Evolutionary conservation across 2,888 invertebrate genomes (phyloP).

Genomic region (Parapristionchus giblindavisi): DNA sequence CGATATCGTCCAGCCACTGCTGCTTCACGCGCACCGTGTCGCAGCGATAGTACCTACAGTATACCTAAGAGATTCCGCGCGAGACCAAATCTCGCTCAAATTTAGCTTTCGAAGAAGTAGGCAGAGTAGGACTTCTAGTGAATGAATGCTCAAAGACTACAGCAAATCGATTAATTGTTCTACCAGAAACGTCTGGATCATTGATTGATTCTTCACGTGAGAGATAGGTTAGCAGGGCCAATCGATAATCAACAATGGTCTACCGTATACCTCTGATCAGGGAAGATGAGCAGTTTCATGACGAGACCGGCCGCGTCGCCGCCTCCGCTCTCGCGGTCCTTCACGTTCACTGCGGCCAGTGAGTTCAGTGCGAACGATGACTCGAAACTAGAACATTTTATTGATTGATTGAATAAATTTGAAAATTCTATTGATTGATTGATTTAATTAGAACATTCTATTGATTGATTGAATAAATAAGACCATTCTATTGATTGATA

Average conservation of each 20-base stretch:
- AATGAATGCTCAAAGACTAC: too few species aligned
- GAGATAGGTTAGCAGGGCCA: background rate
- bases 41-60: slow-evolving; percentile 54
- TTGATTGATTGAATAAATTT: too few species aligned
- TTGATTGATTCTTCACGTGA: background rate
- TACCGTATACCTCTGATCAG: slow-evolving; percentile 58
- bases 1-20: slow-evolving; percentile 66
- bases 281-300: slow-evolving; percentile 65
- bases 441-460: background rate
- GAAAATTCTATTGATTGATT: background rate
- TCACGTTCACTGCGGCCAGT: slow-evolving; percentile 66
- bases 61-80: background rate
- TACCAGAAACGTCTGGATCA: too few species aligned
- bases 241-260: background rate
- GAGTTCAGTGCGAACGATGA: slow-evolving; percentile 61
- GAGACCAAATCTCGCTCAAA: background rate
- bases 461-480: background rate
- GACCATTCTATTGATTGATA: too few species aligned
- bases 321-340: slow-evolving; percentile 53
- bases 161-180: too few species aligned
- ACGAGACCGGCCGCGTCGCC: slow-evolving; percentile 57
- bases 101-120: background rate
- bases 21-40: slow-evolving; percentile 62
- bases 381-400: slow-evolving; percentile 51
- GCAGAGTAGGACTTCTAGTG: background rate